Conservation (phyloP, 2,797 vertebrate genomes). For the Poeciliopsis paucimaculata region DNA sequence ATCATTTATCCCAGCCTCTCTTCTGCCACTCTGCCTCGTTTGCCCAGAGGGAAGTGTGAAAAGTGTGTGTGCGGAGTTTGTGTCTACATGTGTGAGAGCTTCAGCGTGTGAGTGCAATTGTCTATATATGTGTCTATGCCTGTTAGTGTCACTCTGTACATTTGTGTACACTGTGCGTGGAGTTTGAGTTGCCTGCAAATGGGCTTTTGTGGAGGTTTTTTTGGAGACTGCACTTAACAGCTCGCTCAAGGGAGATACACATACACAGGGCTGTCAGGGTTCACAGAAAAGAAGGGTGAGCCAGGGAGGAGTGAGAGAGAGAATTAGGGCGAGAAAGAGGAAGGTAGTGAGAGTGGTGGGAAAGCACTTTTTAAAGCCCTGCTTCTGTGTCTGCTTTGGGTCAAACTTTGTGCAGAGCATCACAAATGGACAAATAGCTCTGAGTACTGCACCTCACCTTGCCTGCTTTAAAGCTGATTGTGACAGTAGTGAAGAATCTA, state of each 20-base stretch:
- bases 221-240: constrained; percentile 81
- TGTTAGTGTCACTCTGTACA: constrained; percentile 68
- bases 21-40: constrained; percentile 71
- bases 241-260: constrained; percentile 73
- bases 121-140: constrained; percentile 53
- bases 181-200: constrained; percentile 76
- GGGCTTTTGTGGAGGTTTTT: constrained; percentile 80
- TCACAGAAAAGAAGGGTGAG: constrained; percentile 64
- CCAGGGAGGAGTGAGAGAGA: constrained; percentile 65
- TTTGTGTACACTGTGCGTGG: constrained; percentile 58
- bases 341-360: constrained; percentile 65
- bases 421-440: constrained; percentile 65
- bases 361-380: constrained; percentile 70
- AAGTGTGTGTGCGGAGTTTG: constrained; percentile 60
- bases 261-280: constrained; percentile 33
- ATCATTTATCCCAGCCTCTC: constrained; percentile 82
- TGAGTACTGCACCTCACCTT: constrained; percentile 54
- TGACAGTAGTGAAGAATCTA: constrained; percentile 32
- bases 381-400: constrained; percentile 62
- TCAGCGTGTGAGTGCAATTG: constrained; percentile 48
- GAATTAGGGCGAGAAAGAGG: constrained; percentile 71
- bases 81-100: constrained; percentile 50
- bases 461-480: constrained; percentile 38
- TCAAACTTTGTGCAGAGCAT: constrained; percentile 62
- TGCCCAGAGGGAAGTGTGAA: constrained; percentile 78